Evolutionary conservation across 2,888 invertebrate species (phyloP).

Genomic region (Athalia cordata): DNA sequence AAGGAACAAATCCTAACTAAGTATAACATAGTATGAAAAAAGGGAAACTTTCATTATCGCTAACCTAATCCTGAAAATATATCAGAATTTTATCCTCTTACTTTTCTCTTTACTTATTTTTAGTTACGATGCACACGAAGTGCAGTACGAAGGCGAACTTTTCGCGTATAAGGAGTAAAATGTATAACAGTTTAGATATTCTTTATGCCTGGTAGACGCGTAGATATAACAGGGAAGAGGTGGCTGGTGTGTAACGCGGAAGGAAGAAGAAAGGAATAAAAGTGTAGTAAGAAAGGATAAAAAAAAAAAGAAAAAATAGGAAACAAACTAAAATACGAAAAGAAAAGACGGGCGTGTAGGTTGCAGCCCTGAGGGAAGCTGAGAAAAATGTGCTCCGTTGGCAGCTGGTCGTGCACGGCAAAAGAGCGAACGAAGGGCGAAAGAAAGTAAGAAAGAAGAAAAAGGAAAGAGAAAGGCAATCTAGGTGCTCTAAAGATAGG

Average conservation of each 20-base stretch:
- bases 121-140: too few relatives aligned
- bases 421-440: neutral
- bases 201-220: too few relatives aligned
- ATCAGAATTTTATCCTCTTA: too few relatives aligned
- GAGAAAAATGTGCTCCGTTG: constrained; percentile 23
- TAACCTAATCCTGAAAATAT: too few relatives aligned
- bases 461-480: neutral
- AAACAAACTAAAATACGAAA: too few relatives aligned
- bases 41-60: neutral
- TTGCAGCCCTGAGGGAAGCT: constrained; percentile 17
- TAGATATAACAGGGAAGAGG: neutral
- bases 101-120: too few relatives aligned
- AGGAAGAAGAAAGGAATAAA: constrained; percentile 42
- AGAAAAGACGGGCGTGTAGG: too few relatives aligned
- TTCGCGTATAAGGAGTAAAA: too few relatives aligned
- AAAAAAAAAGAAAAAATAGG: neutral
- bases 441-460: neutral
- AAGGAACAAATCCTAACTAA: constrained; percentile 2
- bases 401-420: neutral
- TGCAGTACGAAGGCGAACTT: too few relatives aligned
- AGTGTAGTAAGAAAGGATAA: neutral
- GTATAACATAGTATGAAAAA: constrained; percentile 16
- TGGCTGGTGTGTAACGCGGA: neutral
- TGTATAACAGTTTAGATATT: too few relatives aligned
- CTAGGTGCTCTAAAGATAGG: constrained; percentile 4